Evolutionary conservation across 2,113 vertebrate genomes (phyloP).

Genomic region (Misgurnus anguillicaudatus): DNA sequence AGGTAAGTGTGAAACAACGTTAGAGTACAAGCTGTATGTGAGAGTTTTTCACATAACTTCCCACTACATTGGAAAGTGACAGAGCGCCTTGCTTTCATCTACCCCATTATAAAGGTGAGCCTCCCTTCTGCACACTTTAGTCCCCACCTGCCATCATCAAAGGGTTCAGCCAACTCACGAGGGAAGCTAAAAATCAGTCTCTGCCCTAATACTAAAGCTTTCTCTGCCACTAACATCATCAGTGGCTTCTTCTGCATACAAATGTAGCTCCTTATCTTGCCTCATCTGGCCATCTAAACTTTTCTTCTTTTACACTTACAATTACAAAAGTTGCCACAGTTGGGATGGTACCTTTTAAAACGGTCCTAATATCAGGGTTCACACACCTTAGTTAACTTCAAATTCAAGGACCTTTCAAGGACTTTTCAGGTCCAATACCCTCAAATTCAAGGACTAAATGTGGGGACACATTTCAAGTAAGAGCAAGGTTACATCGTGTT

Average conservation of each 20-base stretch:
- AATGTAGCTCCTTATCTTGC: not conserved
- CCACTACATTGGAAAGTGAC: constrained; percentile 43
- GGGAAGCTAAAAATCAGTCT: constrained; percentile 13
- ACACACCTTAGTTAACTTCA: too few relatives aligned
- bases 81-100: constrained; percentile 51
- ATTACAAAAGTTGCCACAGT: too few relatives aligned
- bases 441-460: too few relatives aligned
- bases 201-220: constrained; percentile 3
- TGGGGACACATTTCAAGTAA: too few relatives aligned
- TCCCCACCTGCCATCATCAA: constrained; percentile 52
- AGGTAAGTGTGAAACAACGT: not conserved
- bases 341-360: too few relatives aligned
- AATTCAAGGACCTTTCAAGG: too few relatives aligned
- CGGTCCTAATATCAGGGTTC: too few relatives aligned
- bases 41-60: constrained; percentile 40
- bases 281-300: not conserved
- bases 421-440: too few relatives aligned
- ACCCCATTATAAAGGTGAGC: constrained; percentile 47
- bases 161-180: constrained; percentile 26
- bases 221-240: constrained; percentile 2
- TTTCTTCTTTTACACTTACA: not conserved
- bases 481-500: too few relatives aligned
- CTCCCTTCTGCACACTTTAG: constrained; percentile 21
- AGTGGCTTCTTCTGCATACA: constrained; percentile 6
- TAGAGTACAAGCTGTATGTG: constrained; percentile 11